Evolutionary conservation across 2,797 vertebrate genomes (phyloP).

Genomic region (Erethizon dorsatum): DNA sequence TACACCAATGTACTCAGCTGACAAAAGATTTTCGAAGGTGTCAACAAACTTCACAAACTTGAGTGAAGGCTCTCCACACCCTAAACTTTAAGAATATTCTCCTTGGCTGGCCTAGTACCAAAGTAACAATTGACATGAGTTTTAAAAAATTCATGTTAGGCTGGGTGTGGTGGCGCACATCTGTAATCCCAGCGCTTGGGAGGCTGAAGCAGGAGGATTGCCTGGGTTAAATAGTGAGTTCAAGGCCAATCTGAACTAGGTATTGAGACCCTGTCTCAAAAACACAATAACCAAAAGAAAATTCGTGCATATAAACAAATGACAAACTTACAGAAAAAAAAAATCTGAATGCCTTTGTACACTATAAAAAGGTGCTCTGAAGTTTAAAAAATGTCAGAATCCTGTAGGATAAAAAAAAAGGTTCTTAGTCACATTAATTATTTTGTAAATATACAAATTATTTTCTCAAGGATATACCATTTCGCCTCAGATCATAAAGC

Average conservation of each 20-base stretch:
- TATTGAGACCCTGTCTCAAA: not conserved
- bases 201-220: not conserved
- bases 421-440: not conserved
- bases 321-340: not conserved
- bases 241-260: not conserved
- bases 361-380: not conserved
- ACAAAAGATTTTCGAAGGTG: constrained; percentile 1
- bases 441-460: constrained; percentile 18
- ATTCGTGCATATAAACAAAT: not conserved
- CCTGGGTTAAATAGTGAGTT: not conserved
- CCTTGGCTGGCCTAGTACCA: not conserved
- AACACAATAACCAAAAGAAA: not conserved
- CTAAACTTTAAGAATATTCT: not conserved
- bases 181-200: not conserved
- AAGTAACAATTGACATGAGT: not conserved
- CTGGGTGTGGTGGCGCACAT: not conserved
- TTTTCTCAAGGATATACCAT: not conserved
- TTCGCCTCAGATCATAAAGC: not conserved
- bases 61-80: not conserved
- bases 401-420: not conserved
- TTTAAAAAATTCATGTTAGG: not conserved
- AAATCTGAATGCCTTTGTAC: not conserved
- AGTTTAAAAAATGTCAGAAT: not conserved
- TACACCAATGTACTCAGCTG: not conserved
- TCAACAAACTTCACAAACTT: not conserved